These are phyloP conservation scores for Tapirus indicus DNA, from an alignment of 2,797 vertebrate genomes.

Conservation along the genomic window DNA sequence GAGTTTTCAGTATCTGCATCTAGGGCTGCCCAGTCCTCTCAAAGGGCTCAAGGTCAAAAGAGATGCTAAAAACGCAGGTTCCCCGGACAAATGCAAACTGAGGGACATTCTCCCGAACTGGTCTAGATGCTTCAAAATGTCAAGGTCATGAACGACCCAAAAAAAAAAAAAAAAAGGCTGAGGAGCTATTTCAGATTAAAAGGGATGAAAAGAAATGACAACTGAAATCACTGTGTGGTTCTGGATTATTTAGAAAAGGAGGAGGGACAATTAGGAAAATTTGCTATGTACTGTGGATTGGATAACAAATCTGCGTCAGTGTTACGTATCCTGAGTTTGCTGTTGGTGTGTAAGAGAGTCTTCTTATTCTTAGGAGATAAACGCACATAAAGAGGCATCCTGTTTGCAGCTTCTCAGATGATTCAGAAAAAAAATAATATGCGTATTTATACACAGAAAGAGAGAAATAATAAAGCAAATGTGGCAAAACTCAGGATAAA, in stretches of 20 bases:
- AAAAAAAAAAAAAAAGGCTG: neutral
- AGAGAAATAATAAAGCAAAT: neutral
- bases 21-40: neutral
- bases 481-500: neutral
- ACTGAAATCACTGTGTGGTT: neutral
- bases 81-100: neutral
- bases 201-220: neutral
- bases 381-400: neutral
- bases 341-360: neutral
- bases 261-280: neutral
- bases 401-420: neutral
- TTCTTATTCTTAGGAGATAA: neutral
- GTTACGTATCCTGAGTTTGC: neutral
- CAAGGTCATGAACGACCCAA: neutral
- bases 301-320: neutral
- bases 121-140: neutral
- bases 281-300: neutral
- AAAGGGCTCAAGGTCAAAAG: neutral
- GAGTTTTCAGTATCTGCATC: neutral
- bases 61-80: neutral
- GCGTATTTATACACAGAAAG: neutral
- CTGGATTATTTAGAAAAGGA: neutral
- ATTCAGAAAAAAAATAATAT: neutral
- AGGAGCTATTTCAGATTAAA: neutral
- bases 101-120: neutral